Evolutionary conservation across 2,888 invertebrate species (phyloP).

Genomic region (Meganola albula): DNA sequence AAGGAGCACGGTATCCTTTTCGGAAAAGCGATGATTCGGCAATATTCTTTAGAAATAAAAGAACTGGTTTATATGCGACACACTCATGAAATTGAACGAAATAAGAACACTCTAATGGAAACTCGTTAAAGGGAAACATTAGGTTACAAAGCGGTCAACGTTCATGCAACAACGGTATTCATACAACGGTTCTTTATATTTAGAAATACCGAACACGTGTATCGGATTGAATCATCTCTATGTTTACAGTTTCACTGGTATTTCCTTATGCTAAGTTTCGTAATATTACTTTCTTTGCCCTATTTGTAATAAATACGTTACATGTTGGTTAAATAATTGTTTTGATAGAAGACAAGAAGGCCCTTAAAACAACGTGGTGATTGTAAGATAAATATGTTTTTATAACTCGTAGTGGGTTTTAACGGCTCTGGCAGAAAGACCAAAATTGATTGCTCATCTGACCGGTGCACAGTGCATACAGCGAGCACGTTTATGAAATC

Average conservation of each 20-base stretch:
- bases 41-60: not conserved
- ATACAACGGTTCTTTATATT: slow-evolving; percentile 66
- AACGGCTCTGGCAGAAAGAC: slow-evolving; percentile 56
- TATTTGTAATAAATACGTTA: slow-evolving; percentile 11
- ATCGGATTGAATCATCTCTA: slow-evolving; percentile 57
- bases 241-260: slow-evolving; percentile 37
- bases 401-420: slow-evolving; percentile 28
- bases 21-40: no score
- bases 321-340: slow-evolving; percentile 8
- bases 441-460: slow-evolving; percentile 52
- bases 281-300: slow-evolving; percentile 44
- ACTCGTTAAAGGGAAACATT: slow-evolving; percentile 43
- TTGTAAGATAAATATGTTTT: no score
- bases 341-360: not conserved
- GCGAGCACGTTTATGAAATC: slow-evolving; percentile 55
- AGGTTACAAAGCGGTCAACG: slow-evolving; percentile 55
- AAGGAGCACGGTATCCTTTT: no score
- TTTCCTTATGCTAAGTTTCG: slow-evolving; percentile 46
- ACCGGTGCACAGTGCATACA: slow-evolving; percentile 45
- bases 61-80: not conserved
- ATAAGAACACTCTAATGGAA: slow-evolving; percentile 29
- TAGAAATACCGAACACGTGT: slow-evolving; percentile 59
- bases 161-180: slow-evolving; percentile 54
- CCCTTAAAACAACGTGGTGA: no score
- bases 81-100: slow-evolving; percentile 37